Evolutionary conservation across 2,888 invertebrate genomes (phyloP), one percentile per base, ranked within the genome.

Genomic region (Sicus ferrugineus): DNA sequence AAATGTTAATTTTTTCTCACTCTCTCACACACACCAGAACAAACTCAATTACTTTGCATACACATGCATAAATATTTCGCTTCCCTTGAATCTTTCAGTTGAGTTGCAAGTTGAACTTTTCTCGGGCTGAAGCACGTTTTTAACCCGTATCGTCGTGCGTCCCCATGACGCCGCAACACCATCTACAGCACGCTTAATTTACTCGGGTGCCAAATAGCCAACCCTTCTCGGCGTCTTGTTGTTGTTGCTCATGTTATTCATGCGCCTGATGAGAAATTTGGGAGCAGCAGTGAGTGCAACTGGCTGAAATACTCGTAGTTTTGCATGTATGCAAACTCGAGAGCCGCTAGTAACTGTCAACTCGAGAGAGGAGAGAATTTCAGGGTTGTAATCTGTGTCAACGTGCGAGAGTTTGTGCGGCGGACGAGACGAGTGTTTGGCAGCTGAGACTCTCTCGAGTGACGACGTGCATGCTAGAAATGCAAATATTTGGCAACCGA

Each of bases 291-390:
- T 28, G 26, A 23, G 5, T 16, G 23, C 23, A 23, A 14, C 28
- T 23, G 28, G 28, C 54, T 26, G 16, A 54, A 54, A 54, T n/a
- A n/a, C n/a, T n/a, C n/a, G n/a, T n/a, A 0, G 42, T 54, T 54
- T 28, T 54, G 42, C 61, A 61, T 61, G 61, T 61, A 61, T 61
- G 61, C 61, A 61, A 61, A 61, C 61, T 38, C n/a, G n/a, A 61
- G 42, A 38, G 26, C 26, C 26, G 26, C 42, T 61, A 9, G 61
- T 26, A 34, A 61, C 38, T 61, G 61, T 61, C 61, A 61, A 61
- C 61, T 42, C 42, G 61, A 61, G 26, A 9, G 38, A 46, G 14
- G 46, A 46, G n/a, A 3, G 9, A 16, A 16, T 9, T 38, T 38
- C 9, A 38, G 38, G 14, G 7, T 38, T 38, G 38, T 38, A 38